Conservation (phyloP, 2,888 invertebrate genomes). For the Luperina testacea region DNA sequence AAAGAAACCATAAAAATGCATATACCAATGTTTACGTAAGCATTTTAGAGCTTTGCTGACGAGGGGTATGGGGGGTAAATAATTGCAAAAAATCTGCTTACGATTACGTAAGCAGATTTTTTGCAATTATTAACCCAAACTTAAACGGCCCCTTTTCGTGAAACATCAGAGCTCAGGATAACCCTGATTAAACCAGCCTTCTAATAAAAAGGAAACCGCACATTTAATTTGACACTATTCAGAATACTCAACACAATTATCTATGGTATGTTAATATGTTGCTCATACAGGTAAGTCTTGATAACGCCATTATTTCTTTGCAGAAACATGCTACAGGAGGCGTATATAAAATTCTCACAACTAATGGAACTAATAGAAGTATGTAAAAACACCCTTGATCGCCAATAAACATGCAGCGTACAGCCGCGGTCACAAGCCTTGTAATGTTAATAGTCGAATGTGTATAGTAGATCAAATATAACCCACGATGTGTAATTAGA, state of each 20-base stretch:
- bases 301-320: constrained; percentile 48
- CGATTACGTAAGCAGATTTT: too few species aligned
- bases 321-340: constrained; percentile 87
- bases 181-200: neutral
- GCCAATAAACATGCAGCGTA: constrained; percentile 59
- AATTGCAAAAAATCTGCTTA: too few species aligned
- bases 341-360: constrained; percentile 81
- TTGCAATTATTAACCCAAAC: too few species aligned
- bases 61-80: too few species aligned
- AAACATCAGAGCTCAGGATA: neutral
- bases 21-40: too few species aligned
- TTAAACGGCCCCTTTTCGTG: neutral
- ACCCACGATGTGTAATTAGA: constrained; percentile 39
- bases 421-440: constrained; percentile 70
- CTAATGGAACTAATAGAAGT: constrained; percentile 78
- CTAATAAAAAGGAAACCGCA: neutral
- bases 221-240: too few species aligned
- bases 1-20: too few species aligned
- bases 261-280: too few species aligned
- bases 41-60: too few species aligned
- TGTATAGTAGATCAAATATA: constrained; percentile 53
- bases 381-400: constrained; percentile 72
- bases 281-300: neutral
- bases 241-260: too few species aligned
- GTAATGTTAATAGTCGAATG: constrained; percentile 48